Conservation (phyloP, 1,140 invertebrate species). For the Drosophila azteca region DNA sequence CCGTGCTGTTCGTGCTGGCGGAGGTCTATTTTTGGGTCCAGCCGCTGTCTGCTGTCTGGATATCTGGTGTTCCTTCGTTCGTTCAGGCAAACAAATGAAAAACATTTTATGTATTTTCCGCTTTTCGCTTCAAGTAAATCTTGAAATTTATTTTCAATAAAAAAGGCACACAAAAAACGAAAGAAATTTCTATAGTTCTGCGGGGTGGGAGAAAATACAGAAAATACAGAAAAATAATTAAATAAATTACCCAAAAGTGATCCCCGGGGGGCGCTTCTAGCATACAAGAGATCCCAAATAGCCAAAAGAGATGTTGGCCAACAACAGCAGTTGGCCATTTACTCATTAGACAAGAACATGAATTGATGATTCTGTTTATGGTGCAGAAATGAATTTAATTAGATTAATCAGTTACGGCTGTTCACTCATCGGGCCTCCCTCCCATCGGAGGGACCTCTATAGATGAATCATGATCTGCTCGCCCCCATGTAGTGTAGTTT, state of each 20-base stretch:
- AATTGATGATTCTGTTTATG: slow-evolving; percentile 77
- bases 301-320: slow-evolving; percentile 4
- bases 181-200: slow-evolving; percentile 48
- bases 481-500: slow-evolving; percentile 7
- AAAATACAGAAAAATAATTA: slow-evolving; percentile 72
- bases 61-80: slow-evolving; percentile 49
- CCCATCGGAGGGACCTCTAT: too few relatives aligned
- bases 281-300: too few relatives aligned
- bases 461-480: slow-evolving; percentile 48
- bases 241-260: slow-evolving; percentile 67
- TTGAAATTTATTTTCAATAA: slow-evolving; percentile 73
- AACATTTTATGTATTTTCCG: slow-evolving; percentile 58
- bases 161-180: slow-evolving; percentile 25
- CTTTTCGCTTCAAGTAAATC: slow-evolving; percentile 65
- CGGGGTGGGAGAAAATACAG: neutral
- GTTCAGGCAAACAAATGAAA: slow-evolving; percentile 54
- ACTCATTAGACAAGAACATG: slow-evolving; percentile 60
- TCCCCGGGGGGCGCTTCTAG: neutral
- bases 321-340: slow-evolving; percentile 26
- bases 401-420: slow-evolving; percentile 77
- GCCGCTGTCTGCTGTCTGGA: slow-evolving; percentile 66
- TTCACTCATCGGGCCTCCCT: slow-evolving; percentile 54
- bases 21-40: slow-evolving; percentile 59
- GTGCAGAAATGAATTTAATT: slow-evolving; percentile 80
- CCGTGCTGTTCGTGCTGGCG: slow-evolving; percentile 18